Percentiles rank a stretch among this genome's conserved stretches.
Conservation (phyloP, 2,888 invertebrate species). For the Athetis lepigone region DNA sequence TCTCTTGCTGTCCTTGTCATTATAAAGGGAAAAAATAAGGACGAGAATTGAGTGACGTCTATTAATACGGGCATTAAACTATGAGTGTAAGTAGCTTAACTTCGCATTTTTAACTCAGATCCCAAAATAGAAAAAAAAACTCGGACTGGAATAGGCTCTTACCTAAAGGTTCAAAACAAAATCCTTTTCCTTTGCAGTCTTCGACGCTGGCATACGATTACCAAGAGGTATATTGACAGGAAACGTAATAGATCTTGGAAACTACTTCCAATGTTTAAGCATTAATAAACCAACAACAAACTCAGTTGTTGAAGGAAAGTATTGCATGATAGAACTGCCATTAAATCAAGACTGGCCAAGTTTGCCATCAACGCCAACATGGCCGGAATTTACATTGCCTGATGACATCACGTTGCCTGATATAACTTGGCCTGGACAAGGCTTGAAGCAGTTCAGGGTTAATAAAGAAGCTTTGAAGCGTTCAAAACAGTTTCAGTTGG, state of each 20-base stretch:
- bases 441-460: conserved; percentile 32
- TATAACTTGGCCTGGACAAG: conserved; percentile 51
- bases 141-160: no score
- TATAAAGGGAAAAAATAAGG: no score
- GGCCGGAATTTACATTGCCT: conserved; percentile 59
- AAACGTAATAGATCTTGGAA: conserved; percentile 74
- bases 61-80: no score
- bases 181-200: conserved; percentile 69
- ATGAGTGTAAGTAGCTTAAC: no score
- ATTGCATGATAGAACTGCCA: conserved; percentile 76
- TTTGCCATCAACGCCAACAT: conserved; percentile 60
- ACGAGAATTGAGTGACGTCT: no score
- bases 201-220: conserved; percentile 75
- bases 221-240: conserved; percentile 76
- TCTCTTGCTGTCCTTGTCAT: no score
- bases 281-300: conserved; percentile 67
- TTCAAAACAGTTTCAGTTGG: conserved; percentile 37
- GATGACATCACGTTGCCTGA: conserved; percentile 50
- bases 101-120: no score
- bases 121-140: no score
- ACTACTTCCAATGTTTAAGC: conserved; percentile 76
- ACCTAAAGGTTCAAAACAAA: no score
- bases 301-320: conserved; percentile 76
- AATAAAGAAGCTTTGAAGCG: conserved; percentile 27
- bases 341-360: conserved; percentile 65